Evolutionary conservation across 2,888 invertebrate genomes (phyloP).

Genomic region (Pharmacophagus antenor): DNA sequence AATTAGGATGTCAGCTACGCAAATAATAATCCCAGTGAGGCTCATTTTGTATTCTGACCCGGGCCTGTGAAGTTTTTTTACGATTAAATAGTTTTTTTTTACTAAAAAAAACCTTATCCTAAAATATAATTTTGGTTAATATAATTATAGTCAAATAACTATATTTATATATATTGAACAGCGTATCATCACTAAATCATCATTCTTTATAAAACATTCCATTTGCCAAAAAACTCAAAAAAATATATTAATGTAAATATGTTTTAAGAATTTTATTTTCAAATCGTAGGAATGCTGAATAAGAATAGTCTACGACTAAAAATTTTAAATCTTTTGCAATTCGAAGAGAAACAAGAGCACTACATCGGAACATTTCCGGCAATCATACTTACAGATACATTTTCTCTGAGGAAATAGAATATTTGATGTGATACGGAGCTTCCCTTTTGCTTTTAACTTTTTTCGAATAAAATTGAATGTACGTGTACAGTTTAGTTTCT

Average conservation of each 20-base stretch:
- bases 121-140: neutral
- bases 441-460: slow-evolving; percentile 13
- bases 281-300: too few relatives aligned
- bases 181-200: too few relatives aligned
- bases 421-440: slow-evolving; percentile 18
- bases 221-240: too few relatives aligned
- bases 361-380: slow-evolving; percentile 14
- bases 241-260: too few relatives aligned
- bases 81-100: slow-evolving; percentile 42
- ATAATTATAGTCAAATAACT: neutral
- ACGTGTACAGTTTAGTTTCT: neutral
- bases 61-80: slow-evolving; percentile 58
- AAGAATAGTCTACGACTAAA: neutral
- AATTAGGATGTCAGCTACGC: slow-evolving; percentile 75
- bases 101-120: neutral
- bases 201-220: too few relatives aligned
- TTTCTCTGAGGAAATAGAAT: slow-evolving; percentile 25
- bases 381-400: slow-evolving; percentile 22
- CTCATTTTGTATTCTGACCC: slow-evolving; percentile 70
- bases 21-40: slow-evolving; percentile 70
- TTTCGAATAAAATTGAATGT: slow-evolving; percentile 6
- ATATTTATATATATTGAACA: too few relatives aligned
- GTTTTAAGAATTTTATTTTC: too few relatives aligned
- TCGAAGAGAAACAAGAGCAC: slow-evolving; percentile 9
- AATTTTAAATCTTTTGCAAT: slow-evolving; percentile 2